Evolutionary conservation across 2,888 invertebrate genomes (phyloP).

Genomic region (Acleris sparsana): DNA sequence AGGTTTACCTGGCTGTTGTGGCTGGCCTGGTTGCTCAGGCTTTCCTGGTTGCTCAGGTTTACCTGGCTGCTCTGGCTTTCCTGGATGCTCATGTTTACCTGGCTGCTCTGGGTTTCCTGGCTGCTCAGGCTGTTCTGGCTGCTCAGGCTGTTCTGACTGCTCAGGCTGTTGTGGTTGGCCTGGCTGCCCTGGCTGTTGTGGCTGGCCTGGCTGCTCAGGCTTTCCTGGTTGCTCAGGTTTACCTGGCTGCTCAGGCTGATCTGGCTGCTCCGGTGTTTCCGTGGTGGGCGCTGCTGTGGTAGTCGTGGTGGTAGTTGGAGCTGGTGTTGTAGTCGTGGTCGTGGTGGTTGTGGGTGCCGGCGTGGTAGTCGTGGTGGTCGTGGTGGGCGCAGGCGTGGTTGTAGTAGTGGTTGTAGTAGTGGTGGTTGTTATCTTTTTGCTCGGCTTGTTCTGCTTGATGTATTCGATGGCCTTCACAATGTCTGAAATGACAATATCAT

Average conservation of each 20-base stretch:
- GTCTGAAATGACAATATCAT: constrained; percentile 22
- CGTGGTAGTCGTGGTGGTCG: constrained; percentile 29
- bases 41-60: neutral
- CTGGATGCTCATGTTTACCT: neutral
- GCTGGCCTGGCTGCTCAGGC: neutral
- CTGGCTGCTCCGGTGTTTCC: neutral
- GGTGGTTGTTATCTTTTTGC: constrained; percentile 24
- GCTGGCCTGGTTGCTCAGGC: neutral
- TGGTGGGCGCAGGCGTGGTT: constrained; percentile 24
- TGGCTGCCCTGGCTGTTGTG: neutral
- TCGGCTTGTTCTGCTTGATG: constrained; percentile 37
- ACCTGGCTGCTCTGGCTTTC: neutral
- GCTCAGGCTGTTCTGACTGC: neutral
- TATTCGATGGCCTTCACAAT: constrained; percentile 37
- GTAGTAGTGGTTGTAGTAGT: constrained; percentile 23
- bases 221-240: too few species aligned
- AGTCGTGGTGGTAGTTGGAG: constrained; percentile 2
- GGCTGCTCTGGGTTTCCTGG: neutral
- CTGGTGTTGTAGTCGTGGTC: neutral
- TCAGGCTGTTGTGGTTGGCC: neutral
- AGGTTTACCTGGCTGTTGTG: constrained; percentile 8
- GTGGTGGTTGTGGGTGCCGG: constrained; percentile 7
- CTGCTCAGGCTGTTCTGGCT: neutral
- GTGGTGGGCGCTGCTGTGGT: neutral
- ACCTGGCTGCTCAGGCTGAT: constrained; percentile 1